phyloP scores from a whole-genome alignment of 2,113 vertebrate species.

The Ceyx cyanopectus region DNA sequence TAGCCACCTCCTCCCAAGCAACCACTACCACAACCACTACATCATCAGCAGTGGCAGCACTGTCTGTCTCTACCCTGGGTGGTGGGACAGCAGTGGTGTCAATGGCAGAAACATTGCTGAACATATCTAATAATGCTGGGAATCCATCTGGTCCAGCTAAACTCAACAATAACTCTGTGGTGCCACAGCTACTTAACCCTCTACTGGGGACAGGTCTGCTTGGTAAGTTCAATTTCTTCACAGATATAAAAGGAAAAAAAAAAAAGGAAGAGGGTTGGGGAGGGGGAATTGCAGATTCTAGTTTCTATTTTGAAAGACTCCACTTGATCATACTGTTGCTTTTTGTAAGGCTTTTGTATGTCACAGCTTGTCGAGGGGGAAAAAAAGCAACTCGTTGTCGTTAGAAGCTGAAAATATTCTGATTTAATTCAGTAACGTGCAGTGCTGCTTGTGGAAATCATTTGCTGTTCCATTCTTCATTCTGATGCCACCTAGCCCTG shows the following conservation, averaged over 20 bases:
- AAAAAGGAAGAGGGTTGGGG: background rate
- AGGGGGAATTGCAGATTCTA: conserved; percentile 54
- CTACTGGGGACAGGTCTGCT: conserved; percentile 85
- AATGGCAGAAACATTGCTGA: conserved; percentile 84
- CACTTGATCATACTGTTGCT: conserved; percentile 59
- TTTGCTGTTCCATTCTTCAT: conserved; percentile 22
- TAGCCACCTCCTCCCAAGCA: conserved; percentile 91
- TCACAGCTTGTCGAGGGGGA: conserved; percentile 62
- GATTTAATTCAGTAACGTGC: background rate
- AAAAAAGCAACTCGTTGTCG: background rate
- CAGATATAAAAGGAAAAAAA: conserved; percentile 68
- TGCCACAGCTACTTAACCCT: conserved; percentile 87
- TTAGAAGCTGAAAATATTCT: conserved; percentile 14
- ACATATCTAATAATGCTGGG: conserved; percentile 80
- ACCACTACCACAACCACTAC: conserved; percentile 91
- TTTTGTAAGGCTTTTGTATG: conserved; percentile 53
- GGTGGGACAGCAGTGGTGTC: conserved; percentile 87
- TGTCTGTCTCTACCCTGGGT: conserved; percentile 85
- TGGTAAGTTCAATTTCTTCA: conserved; percentile 78
- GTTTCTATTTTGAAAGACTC: conserved; percentile 58
- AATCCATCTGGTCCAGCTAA: conserved; percentile 78
- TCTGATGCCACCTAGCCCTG: conserved; percentile 70
- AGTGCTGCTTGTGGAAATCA: background rate
- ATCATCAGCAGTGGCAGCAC: conserved; percentile 88
- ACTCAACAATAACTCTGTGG: conserved; percentile 79